Percentiles rank a stretch among this genome's conserved stretches.
Conservation (phyloP, 1,140 invertebrate species). For the Stegodyphus dumicola region DNA sequence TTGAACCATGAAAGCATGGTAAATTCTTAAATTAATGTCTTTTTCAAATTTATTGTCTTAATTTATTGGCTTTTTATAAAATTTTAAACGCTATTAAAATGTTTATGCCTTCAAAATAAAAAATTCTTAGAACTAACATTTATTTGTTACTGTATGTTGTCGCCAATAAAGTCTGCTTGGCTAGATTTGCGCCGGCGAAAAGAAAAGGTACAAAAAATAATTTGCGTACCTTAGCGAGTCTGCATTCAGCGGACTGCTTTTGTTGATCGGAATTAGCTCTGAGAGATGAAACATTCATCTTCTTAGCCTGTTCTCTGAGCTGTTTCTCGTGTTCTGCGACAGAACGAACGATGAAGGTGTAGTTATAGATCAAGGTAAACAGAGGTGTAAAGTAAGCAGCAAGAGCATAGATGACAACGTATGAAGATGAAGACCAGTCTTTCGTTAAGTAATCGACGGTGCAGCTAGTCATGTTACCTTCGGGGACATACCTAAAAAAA, state of each 20-base stretch:
- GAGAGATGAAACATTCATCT: slow-evolving; percentile 85
- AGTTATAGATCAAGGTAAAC: slow-evolving; percentile 79
- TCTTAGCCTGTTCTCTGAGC: slow-evolving; percentile 86
- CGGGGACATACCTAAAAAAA: slow-evolving; percentile 80
- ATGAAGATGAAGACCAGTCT: slow-evolving; percentile 74
- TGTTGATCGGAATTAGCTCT: slow-evolving; percentile 75
- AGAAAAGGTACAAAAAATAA: too few relatives aligned
- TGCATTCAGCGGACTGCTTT: slow-evolving; percentile 78
- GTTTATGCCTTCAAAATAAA: too few relatives aligned
- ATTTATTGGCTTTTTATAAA: too few relatives aligned
- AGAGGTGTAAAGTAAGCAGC: slow-evolving; percentile 81
- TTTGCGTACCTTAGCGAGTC: slow-evolving; percentile 76
- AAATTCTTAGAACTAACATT: too few relatives aligned
- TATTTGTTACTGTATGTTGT: too few relatives aligned
- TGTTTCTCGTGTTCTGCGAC: slow-evolving; percentile 84
- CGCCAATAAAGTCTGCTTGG: too few relatives aligned
- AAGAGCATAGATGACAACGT: slow-evolving; percentile 77
- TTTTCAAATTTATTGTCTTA: too few relatives aligned
- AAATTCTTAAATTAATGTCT: too few relatives aligned
- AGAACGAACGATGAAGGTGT: slow-evolving; percentile 83
- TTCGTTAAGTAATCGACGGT: slow-evolving; percentile 84
- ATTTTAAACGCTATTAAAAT: too few relatives aligned
- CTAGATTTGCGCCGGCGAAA: too few relatives aligned
- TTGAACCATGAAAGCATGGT: too few relatives aligned
- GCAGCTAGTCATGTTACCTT: slow-evolving; percentile 87